Evolutionary conservation across 2,113 vertebrate species (phyloP).

Genomic region (Agelaius phoeniceus): DNA sequence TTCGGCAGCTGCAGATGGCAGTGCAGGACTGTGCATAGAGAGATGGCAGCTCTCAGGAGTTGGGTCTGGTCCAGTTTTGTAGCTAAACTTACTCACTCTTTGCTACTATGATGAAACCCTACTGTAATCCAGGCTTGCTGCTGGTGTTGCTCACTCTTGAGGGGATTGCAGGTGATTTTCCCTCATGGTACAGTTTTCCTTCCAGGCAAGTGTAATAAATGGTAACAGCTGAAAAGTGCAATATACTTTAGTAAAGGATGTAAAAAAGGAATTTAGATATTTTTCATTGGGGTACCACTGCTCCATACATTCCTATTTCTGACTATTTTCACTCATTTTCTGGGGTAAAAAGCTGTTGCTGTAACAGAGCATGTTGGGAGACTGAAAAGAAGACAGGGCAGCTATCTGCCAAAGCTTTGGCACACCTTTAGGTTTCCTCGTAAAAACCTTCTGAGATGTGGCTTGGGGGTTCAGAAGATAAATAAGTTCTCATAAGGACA

Average conservation of each 20-base stretch:
- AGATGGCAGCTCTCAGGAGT: background rate
- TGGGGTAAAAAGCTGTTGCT: background rate
- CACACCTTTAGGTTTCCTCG: background rate
- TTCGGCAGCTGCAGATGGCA: conserved; percentile 40
- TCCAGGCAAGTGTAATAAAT: background rate
- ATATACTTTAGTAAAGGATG: background rate
- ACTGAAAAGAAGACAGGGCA: background rate
- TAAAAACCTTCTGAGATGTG: background rate
- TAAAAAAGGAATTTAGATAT: background rate
- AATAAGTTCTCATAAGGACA: background rate
- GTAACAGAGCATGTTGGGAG: background rate
- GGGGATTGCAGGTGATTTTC: background rate
- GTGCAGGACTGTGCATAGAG: background rate
- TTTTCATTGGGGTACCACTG: background rate
- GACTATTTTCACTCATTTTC: background rate
- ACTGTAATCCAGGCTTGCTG: background rate
- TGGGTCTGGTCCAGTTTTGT: background rate
- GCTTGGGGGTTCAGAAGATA: background rate
- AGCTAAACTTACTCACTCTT: background rate
- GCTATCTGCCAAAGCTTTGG: background rate
- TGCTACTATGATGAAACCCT: background rate
- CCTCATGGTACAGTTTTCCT: background rate
- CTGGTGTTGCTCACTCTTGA: background rate
- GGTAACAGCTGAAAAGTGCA: background rate
- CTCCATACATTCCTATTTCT: background rate